These are phyloP conservation scores for Oxystoma pomonae DNA, from an alignment of 2,888 invertebrate species.

Conservation along the genomic window DNA sequence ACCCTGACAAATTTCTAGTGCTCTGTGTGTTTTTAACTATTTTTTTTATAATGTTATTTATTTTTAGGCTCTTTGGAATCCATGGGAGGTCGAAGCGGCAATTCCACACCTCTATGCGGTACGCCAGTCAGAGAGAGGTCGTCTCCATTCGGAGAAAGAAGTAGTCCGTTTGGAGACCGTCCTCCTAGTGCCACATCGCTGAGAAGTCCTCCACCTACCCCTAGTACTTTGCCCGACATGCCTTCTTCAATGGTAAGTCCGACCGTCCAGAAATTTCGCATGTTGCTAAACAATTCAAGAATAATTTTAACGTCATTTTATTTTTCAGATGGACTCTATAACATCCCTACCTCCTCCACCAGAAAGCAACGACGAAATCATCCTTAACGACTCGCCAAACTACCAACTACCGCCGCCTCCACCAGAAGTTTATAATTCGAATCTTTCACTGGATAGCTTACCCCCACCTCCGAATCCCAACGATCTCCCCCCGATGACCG, in stretches of 20 bases:
- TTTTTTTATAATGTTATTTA: too few species aligned
- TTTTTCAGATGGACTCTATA: conserved; percentile 52
- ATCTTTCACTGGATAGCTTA: conserved; percentile 73
- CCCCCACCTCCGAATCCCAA: conserved; percentile 72
- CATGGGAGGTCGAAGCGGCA: conserved; percentile 47
- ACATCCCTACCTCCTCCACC: conserved; percentile 53
- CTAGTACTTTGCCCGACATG: conserved; percentile 34
- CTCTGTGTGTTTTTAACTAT: too few species aligned
- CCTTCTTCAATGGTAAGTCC: conserved; percentile 46
- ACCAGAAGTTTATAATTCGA: conserved; percentile 70
- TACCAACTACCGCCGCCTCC: conserved; percentile 69
- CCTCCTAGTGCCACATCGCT: conserved; percentile 39
- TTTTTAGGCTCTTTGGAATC: conserved; percentile 27
- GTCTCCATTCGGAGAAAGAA: conserved; percentile 46
- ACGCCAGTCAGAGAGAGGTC: conserved; percentile 51
- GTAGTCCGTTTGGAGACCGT: conserved; percentile 34
- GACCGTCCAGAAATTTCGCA: too few species aligned
- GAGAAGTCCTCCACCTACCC: conserved; percentile 35
- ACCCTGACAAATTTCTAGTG: too few species aligned
- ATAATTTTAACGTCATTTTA: background rate
- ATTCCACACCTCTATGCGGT: conserved; percentile 50
- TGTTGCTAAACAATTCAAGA: too few species aligned
- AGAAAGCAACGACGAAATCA: conserved; percentile 50
- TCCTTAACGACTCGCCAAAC: conserved; percentile 47
- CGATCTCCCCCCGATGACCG: conserved; percentile 51